Conservation (phyloP, 2,113 vertebrate genomes). For the Pteronura brasiliensis region DNA sequence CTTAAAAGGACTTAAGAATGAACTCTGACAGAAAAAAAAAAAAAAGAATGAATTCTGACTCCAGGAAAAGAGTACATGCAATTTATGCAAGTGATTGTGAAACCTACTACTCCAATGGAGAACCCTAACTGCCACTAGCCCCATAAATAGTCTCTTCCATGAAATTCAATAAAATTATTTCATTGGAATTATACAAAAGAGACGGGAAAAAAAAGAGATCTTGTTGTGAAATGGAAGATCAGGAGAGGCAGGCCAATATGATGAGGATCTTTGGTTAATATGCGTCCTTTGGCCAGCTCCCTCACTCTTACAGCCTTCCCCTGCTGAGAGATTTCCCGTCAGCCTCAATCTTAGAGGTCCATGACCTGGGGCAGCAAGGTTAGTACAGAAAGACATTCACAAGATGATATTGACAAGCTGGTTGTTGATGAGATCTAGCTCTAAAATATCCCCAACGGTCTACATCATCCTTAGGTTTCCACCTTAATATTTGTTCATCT, state of each 20-base stretch:
- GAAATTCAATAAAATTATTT: neutral
- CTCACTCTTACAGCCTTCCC: neutral
- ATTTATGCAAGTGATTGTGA: slow-evolving; percentile 8
- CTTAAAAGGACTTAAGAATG: neutral
- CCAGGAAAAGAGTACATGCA: neutral
- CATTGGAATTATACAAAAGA: neutral
- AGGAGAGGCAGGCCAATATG: neutral
- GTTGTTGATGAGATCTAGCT: neutral
- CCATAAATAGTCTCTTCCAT: neutral
- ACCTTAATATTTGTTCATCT: neutral
- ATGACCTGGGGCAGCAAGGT: neutral
- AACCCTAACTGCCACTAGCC: neutral
- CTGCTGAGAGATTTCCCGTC: neutral
- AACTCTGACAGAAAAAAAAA: neutral
- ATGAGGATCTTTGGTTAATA: neutral
- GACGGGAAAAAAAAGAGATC: neutral
- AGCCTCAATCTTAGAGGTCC: neutral
- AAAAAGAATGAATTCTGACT: neutral
- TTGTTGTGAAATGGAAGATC: neutral
- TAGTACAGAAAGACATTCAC: neutral
- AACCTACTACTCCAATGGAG: neutral
- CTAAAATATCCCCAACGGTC: slow-evolving; percentile 4
- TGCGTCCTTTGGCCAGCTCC: neutral
- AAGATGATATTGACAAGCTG: neutral
- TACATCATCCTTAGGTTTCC: neutral